Base-by-base conservation (phyloP, 2,113 vertebrate species). In the Lampris incognitus region DNA sequence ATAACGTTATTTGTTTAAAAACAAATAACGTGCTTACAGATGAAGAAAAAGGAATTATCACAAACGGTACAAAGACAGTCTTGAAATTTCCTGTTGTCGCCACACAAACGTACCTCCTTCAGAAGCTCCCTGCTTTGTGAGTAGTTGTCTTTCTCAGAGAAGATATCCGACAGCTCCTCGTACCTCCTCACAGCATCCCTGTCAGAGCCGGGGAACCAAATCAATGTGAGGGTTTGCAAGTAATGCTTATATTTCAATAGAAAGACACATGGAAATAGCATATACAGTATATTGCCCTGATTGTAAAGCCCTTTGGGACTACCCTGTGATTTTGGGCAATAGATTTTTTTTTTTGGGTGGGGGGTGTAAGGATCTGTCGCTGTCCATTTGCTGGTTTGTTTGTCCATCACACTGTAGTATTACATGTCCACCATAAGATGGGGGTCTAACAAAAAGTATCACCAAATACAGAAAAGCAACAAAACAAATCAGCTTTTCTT, bases 71-170 rank as follows among this genome's bases (percentile, higher is more conserved):
- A 10, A 52, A 8, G 13, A 13, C 50, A 52, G 50, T 10, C 50
- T 39, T 36, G 48, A n/a, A 39, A 8, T 5, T 37, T 13, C 13
- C 3, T 49, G 37, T 2, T 8, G 62, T n/a, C 13, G 39, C 67
- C 55, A 54, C 37, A 76, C 24, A 24, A 24, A 24, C 88, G 87
- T 56, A 95, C 95, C 92, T 94, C 94, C 86, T 94, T 94, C 57
- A 98, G 95, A 5, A 98, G 94, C 69, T 95, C 95, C 51, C 96
- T 91, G 91, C 95, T 96, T 50, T 96, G 96, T 3, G 96, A 94
- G 82, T 96, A 97, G 89, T 98, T 98, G 90, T 98, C 95, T 85
- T 96, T 94, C 80, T 97, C 96, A 0, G 96, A 97, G 90, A 97
- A 97, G 65, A 97, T 95, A 42, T 94, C 88, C 0, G 93, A 92